phyloP scores from a whole-genome alignment of 2,113 vertebrate genomes.

The Numida meleagris region DNA sequence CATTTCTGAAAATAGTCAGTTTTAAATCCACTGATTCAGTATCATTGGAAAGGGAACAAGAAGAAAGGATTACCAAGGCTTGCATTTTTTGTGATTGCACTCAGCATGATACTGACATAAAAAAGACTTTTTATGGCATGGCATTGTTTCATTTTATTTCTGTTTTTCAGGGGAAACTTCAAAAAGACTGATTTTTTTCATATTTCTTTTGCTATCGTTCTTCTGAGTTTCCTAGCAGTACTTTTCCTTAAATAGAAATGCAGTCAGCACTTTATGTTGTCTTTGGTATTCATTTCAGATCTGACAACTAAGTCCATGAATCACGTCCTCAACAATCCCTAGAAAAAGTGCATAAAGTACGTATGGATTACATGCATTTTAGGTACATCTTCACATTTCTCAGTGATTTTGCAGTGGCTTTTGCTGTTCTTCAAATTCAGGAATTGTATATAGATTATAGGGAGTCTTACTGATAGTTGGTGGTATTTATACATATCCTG shows the following conservation, averaged over 20 bases:
- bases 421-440: not conserved
- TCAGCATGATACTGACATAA: fast-evolving
- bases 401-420: not conserved
- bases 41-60: not conserved
- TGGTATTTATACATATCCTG: not conserved
- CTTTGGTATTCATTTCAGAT: not conserved
- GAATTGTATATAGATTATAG: not conserved
- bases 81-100: not conserved
- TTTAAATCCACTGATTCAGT: not conserved
- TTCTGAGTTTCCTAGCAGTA: not conserved
- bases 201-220: not conserved
- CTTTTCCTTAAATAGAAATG: constrained; percentile 10
- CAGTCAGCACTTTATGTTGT: not conserved
- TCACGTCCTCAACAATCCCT: not conserved
- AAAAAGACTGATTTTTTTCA: not conserved
- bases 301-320: not conserved
- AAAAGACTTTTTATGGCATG: not conserved
- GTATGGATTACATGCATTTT: not conserved
- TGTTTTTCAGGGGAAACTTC: not conserved
- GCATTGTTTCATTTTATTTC: not conserved
- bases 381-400: not conserved
- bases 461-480: not conserved
- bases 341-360: not conserved
- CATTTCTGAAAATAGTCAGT: not conserved
- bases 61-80: not conserved